Conservation (phyloP, 2,888 invertebrate species). For the Lampropteryx suffumata region DNA sequence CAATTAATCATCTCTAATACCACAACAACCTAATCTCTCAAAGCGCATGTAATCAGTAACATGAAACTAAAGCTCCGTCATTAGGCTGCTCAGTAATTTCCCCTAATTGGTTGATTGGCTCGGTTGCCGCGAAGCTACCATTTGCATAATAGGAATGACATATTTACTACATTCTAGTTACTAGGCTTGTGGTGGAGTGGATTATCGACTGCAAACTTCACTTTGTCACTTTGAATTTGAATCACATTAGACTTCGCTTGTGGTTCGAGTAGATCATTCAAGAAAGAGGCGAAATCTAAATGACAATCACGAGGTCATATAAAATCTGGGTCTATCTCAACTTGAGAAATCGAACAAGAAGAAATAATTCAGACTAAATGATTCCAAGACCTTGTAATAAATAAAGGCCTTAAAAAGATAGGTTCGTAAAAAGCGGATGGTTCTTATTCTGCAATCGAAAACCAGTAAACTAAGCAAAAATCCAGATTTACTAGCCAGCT, state of each 20-base stretch:
- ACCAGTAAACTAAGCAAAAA: slow-evolving; percentile 6
- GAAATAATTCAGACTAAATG: too few species aligned
- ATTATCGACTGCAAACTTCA: too few species aligned
- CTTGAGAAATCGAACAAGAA: too few species aligned
- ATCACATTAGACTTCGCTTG: too few species aligned
- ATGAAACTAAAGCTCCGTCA: background rate
- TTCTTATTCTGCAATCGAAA: background rate
- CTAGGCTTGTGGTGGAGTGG: too few species aligned
- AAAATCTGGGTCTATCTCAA: too few species aligned
- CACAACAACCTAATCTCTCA: background rate
- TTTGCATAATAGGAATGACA: background rate
- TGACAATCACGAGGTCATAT: too few species aligned
- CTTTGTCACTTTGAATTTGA: too few species aligned
- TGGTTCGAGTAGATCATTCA: too few species aligned
- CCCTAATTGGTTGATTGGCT: slow-evolving; percentile 12
- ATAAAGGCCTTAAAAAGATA: too few species aligned
- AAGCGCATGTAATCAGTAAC: slow-evolving; percentile 3
- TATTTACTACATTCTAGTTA: background rate
- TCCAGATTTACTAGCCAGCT: slow-evolving; percentile 7
- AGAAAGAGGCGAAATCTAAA: too few species aligned
- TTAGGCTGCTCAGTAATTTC: slow-evolving; percentile 8
- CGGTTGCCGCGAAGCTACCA: background rate
- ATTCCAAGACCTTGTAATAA: too few species aligned
- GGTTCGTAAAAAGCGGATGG: background rate
- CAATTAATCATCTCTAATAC: background rate